These are phyloP conservation scores for Stomatorhinus ivindoensis DNA, from an alignment of 2,113 vertebrate species.

Conservation along the genomic window DNA sequence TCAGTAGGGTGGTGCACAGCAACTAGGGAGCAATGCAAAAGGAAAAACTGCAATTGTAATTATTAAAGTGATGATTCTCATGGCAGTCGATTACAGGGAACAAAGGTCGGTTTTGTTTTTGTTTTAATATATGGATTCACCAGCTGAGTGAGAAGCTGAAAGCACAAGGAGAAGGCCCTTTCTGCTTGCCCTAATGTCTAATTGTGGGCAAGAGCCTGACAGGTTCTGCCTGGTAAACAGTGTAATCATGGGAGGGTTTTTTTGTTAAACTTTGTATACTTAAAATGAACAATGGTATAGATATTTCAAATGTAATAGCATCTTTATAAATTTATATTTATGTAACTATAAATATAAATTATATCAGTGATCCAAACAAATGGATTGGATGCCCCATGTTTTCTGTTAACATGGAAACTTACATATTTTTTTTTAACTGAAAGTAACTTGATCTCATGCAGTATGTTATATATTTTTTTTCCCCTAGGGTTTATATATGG, in stretches of 20 bases:
- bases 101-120: conserved; percentile 43
- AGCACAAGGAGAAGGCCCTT: conserved; percentile 61
- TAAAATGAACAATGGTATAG: conserved; percentile 40
- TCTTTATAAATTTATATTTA: conserved; percentile 36
- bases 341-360: conserved; percentile 31
- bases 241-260: conserved; percentile 51
- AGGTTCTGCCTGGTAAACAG: conserved; percentile 51
- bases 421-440: conserved; percentile 16
- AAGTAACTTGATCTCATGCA: conserved; percentile 47
- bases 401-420: conserved; percentile 21
- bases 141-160: conserved; percentile 59
- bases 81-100: conserved; percentile 46
- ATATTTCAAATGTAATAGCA: conserved; percentile 37
- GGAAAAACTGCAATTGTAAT: conserved; percentile 11
- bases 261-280: conserved; percentile 39
- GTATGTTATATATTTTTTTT: conserved; percentile 47
- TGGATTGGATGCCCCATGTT: conserved; percentile 29
- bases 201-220: conserved; percentile 48
- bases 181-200: conserved; percentile 48
- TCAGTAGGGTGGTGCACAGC: conserved; percentile 64
- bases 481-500: conserved; percentile 37
- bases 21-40: conserved; percentile 10
- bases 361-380: conserved; percentile 35
- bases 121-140: conserved; percentile 52
- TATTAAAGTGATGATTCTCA: conserved; percentile 54